Evolutionary conservation across 2,888 invertebrate species (phyloP).

Genomic region (Drosophila melanosoma): DNA sequence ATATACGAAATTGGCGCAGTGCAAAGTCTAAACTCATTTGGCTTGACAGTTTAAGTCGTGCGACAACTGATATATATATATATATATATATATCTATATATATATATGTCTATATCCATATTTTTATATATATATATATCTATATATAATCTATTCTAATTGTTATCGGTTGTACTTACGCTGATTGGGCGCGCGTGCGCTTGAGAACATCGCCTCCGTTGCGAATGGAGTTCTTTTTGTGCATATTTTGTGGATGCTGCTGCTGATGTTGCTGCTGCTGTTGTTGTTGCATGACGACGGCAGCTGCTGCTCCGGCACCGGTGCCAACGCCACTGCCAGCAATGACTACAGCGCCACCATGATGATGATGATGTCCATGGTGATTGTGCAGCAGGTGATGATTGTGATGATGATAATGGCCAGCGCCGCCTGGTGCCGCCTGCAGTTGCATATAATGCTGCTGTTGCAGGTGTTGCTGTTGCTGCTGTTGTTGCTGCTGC

Average conservation of each 20-base stretch:
- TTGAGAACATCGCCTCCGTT: conserved; percentile 88
- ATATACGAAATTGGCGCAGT: conserved; percentile 42
- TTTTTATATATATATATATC: background rate
- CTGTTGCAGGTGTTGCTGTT: conserved; percentile 61
- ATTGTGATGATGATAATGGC: conserved; percentile 71
- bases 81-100: background rate
- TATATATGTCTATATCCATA: too few relatives aligned
- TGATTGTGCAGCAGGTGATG: conserved; percentile 82
- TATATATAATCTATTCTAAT: background rate
- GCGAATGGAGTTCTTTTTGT: conserved; percentile 88
- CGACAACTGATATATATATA: conserved; percentile 4
- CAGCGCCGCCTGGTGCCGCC: conserved; percentile 35
- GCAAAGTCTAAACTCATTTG: conserved; percentile 47
- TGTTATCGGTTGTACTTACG: conserved; percentile 86
- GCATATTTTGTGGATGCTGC: conserved; percentile 84
- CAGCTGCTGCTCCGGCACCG: conserved; percentile 58
- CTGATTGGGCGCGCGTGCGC: conserved; percentile 88
- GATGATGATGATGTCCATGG: conserved; percentile 82
- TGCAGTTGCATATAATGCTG: conserved; percentile 68
- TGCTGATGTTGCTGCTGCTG: conserved; percentile 81
- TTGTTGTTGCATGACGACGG: conserved; percentile 47
- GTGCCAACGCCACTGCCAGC: conserved; percentile 84
- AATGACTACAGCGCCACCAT: conserved; percentile 84
- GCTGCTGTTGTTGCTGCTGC: conserved; percentile 57
- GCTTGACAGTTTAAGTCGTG: conserved; percentile 9